These are phyloP conservation scores for Colletes gigas DNA, from an alignment of 1,140 invertebrate species.

Conservation along the genomic window DNA sequence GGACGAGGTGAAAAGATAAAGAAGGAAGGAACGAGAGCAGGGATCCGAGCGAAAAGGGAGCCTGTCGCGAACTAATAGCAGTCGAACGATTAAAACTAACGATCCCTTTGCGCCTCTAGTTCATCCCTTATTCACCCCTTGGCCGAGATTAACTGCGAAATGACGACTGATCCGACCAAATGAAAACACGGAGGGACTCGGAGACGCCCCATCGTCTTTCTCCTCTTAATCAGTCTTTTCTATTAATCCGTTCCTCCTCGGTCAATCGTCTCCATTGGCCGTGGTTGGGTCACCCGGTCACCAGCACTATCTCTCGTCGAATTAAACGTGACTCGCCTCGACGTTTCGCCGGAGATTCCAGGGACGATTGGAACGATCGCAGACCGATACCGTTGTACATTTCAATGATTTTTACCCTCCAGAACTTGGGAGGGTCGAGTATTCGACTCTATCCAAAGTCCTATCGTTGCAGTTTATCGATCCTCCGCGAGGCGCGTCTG, in stretches of 20 bases:
- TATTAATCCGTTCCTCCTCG: conserved; percentile 42
- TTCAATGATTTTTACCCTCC: too few species aligned
- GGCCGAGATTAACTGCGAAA: conserved; percentile 64
- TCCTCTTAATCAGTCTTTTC: conserved; percentile 47
- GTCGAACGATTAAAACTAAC: conserved; percentile 71
- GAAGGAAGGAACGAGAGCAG: conserved; percentile 17
- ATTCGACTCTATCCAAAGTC: too few species aligned
- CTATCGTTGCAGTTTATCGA: too few species aligned
- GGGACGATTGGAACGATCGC: too few species aligned
- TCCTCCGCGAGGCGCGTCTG: too few species aligned
- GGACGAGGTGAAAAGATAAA: conserved; percentile 28
- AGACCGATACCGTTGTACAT: too few species aligned
- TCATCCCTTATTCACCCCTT: conserved; percentile 54
- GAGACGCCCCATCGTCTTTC: conserved; percentile 19
- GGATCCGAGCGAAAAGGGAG: background rate
- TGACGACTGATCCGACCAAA: conserved; percentile 65
- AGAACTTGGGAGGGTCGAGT: too few species aligned
- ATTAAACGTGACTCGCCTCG: background rate
- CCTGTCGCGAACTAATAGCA: conserved; percentile 62
- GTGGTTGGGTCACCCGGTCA: background rate
- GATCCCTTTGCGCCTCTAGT: conserved; percentile 63
- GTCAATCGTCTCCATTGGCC: conserved; percentile 19
- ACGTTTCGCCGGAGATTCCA: too few species aligned
- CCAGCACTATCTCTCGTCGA: background rate
- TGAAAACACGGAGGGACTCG: conserved; percentile 58